Evolutionary conservation across 2,113 vertebrate genomes (phyloP), one percentile per base, ranked within the genome.

Genomic region (Ibidorhyncha struthersii): DNA sequence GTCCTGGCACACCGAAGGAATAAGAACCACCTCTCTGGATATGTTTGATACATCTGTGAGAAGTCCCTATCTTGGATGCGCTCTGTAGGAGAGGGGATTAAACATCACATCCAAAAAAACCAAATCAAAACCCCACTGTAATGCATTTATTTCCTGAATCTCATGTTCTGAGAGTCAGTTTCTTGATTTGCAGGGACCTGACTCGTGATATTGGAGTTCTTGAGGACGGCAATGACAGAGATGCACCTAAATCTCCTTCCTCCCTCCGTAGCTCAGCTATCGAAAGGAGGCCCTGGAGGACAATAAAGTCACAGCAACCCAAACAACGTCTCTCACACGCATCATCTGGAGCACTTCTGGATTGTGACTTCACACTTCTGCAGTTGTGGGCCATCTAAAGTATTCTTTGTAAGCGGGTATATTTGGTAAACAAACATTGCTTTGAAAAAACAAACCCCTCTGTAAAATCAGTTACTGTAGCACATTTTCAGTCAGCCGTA

Each of bases 21-120:
- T 86, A 86, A 91, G 90, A 94, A 89, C 69, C 74, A 92, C 21
- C 59, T 91, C 69, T 88, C 58, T 91, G 65, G 72, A 67, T 89
- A 71, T 34, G 56, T 78, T 78, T 94, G 89, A 66, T 86, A 40
- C 40, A 86, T 78, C 52, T 84, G 22, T 58, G 61, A 94, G 77
- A 95, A 82, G 70, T 82, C 41, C 19, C 52, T 84, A 59, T 77
- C 76, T 92, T 82, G 61, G 55, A 89, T 67, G 56, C 41, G 40
- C n/a, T 82, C 18, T 65, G 40, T 79, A 84, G 65, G 52, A 89
- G 38, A 47, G 30, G 43, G 65, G 91, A 87, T 93, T 91, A 78
- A 91, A 86, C 9, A 84, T 71, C n/a, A 43, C 41, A 71, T 21
- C 25, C 2, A 63, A 67, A 86, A 82, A n/a, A 74, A 13, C 19